Conservation (phyloP, 1,140 invertebrate species). For the Zaprionus inermis region DNA sequence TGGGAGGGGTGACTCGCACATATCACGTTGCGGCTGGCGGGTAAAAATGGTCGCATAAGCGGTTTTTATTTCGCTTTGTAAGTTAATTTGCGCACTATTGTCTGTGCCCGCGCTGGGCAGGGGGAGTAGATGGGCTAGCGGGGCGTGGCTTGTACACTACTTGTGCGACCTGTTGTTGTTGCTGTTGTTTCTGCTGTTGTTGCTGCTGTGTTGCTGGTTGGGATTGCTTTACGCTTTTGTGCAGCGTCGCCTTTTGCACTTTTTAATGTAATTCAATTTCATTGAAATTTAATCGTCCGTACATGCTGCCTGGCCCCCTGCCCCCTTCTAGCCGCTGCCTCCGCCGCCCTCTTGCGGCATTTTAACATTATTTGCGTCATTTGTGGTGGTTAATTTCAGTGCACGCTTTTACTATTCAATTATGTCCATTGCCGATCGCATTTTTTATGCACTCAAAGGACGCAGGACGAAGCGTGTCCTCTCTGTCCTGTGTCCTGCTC, state of each 20-base stretch:
- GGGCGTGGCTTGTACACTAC: conserved; percentile 13
- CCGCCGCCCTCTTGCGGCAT: conserved; percentile 23
- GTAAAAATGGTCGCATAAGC: conserved; percentile 68
- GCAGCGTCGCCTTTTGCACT: conserved; percentile 74
- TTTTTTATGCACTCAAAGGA: conserved; percentile 72
- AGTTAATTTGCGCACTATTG: conserved; percentile 81
- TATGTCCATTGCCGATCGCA: conserved; percentile 62
- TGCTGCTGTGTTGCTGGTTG: conserved; percentile 20
- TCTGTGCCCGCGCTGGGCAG: conserved; percentile 22
- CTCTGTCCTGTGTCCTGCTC: conserved; percentile 14
- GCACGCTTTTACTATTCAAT: conserved; percentile 81
- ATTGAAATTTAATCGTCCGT: conserved; percentile 82
- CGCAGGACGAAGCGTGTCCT: conserved; percentile 5
- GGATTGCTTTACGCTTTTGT: conserved; percentile 42
- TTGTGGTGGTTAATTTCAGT: conserved; percentile 82
- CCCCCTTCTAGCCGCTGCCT: not conserved
- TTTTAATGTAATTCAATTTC: conserved; percentile 83
- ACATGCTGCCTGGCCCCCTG: conserved; percentile 44
- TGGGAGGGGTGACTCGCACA: conserved; percentile 23
- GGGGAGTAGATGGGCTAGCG: not conserved
- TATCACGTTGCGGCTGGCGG: conserved; percentile 44
- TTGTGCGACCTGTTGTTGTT: conserved; percentile 20
- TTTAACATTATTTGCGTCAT: conserved; percentile 81
- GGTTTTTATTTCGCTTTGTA: conserved; percentile 80
- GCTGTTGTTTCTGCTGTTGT: conserved; percentile 11